phyloP scores from a whole-genome alignment of 2,113 vertebrate species.

The Hippoglossus stenolepis region DNA sequence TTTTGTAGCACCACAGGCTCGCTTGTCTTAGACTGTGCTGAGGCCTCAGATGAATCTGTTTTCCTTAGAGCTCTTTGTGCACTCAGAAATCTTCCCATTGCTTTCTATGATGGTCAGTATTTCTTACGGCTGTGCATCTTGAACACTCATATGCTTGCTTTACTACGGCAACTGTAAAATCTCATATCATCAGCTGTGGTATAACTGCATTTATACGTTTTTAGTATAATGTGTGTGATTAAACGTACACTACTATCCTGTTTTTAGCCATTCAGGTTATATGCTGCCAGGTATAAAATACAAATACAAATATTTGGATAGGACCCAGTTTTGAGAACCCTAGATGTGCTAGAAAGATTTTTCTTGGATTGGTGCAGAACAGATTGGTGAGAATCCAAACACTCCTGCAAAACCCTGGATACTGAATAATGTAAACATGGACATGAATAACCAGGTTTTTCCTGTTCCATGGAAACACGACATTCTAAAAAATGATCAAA shows the following conservation, averaged over 20 bases:
- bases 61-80: too few species aligned
- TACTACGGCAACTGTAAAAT: too few species aligned
- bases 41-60: too few species aligned
- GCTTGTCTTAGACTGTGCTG: too few species aligned
- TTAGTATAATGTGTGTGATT: too few species aligned
- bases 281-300: background rate
- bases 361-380: background rate
- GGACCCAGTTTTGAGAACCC: background rate
- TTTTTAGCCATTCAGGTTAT: background rate
- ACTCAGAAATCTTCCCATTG: too few species aligned
- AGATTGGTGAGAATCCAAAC: slow-evolving; percentile 1
- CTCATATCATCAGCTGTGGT: too few species aligned
- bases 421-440: background rate
- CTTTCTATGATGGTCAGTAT: too few species aligned
- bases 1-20: too few species aligned
- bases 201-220: too few species aligned
- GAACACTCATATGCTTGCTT: too few species aligned
- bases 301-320: background rate
- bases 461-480: background rate
- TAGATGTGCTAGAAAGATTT: background rate
- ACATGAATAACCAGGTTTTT: background rate
- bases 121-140: too few species aligned
- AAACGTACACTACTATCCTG: background rate
- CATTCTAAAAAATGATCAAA: background rate
- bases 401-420: background rate